phyloP scores from a whole-genome alignment of 1,140 invertebrate genomes.

The Listronotus oregonensis region DNA sequence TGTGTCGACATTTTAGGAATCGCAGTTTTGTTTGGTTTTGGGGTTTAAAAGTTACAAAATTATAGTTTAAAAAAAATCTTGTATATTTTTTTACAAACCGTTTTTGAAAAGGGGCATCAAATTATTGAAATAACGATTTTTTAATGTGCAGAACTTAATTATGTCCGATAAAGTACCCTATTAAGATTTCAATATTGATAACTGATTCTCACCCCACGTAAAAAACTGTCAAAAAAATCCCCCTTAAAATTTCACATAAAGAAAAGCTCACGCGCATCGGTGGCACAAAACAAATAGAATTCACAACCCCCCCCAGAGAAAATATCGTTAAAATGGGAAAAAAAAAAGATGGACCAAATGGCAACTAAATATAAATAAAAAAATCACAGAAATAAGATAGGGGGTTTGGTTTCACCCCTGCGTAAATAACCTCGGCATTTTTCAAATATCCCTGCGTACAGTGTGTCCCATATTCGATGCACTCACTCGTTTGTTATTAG shows the following conservation, averaged over 20 bases:
- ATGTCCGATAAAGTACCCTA: neutral
- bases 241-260: slow-evolving; percentile 8
- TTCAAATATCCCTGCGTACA: neutral
- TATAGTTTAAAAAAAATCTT: too few species aligned
- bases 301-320: slow-evolving; percentile 4
- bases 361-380: slow-evolving; percentile 21
- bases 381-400: slow-evolving; percentile 14
- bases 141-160: too few species aligned
- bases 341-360: slow-evolving; percentile 15
- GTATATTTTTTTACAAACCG: too few species aligned
- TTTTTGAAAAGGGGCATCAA: too few species aligned
- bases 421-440: slow-evolving; percentile 1
- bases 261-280: slow-evolving; percentile 13
- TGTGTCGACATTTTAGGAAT: too few species aligned
- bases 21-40: too few species aligned
- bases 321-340: slow-evolving; percentile 22
- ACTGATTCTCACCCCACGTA: slow-evolving; percentile 8
- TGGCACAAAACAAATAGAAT: slow-evolving; percentile 17
- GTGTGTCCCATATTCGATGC: too few species aligned
- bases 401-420: slow-evolving; percentile 4
- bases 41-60: too few species aligned
- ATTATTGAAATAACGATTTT: too few species aligned
- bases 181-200: slow-evolving; percentile 7
- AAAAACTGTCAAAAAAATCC: slow-evolving; percentile 13
- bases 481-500: too few species aligned